Conservation (phyloP, 1,140 invertebrate genomes). For the Ceratitis capitata region DNA sequence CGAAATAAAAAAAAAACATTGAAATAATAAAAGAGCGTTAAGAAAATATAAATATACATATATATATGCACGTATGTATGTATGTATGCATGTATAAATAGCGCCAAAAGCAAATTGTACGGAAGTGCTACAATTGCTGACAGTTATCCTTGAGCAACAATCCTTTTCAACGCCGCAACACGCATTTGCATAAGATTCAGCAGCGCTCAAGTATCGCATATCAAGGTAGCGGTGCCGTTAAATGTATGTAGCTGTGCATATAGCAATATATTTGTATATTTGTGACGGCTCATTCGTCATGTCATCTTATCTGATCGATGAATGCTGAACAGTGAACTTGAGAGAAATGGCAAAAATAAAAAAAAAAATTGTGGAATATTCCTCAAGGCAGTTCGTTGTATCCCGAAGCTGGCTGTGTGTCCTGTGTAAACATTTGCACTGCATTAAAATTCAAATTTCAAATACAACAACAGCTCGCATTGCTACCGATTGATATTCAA, state of each 20-base stretch:
- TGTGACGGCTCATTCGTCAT: slow-evolving; percentile 28
- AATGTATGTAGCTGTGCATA: neutral
- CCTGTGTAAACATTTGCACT: neutral
- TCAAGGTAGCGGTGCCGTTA: neutral
- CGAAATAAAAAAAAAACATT: too few relatives aligned
- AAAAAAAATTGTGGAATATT: neutral
- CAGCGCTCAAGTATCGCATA: slow-evolving; percentile 40
- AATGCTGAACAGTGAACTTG: neutral
- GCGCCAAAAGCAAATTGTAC: neutral
- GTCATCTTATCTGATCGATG: slow-evolving; percentile 28
- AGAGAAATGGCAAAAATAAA: neutral
- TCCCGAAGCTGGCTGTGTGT: neutral
- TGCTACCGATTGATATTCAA: neutral
- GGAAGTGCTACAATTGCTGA: slow-evolving; percentile 21
- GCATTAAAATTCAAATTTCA: slow-evolving; percentile 13
- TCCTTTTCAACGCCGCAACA: neutral
- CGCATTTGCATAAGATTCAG: slow-evolving; percentile 23
- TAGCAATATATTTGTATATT: neutral
- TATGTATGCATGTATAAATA: too few relatives aligned
- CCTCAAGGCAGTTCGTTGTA: neutral
- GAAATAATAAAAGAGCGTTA: neutral
- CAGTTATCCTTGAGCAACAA: slow-evolving; percentile 1
- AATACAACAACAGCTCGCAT: neutral
- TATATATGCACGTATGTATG: too few relatives aligned
- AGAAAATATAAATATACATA: too few relatives aligned